Evolutionary conservation across 2,888 invertebrate genomes (phyloP), one percentile per base, ranked within the genome.

Genomic region (Boloria euphrosyne): DNA sequence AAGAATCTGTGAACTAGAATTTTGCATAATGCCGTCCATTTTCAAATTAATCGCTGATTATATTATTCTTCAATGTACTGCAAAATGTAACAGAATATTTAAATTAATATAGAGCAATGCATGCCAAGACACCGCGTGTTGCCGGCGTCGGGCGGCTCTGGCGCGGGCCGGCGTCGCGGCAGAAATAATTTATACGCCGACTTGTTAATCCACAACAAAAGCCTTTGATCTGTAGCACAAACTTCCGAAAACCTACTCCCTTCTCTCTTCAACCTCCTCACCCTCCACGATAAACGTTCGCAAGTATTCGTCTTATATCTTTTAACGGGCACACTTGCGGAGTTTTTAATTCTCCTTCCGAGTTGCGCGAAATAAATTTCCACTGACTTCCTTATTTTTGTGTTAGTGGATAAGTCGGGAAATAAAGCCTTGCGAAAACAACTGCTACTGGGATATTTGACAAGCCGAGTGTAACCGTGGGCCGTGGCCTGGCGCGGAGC

Each of bases 121-220:
- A 22, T 43, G 38, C 51, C 50, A 61, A 61, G 17, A 14, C 27
- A 43, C 51, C 14, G 22, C 16, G 13, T 7, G 50, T 17, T 13
- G 47, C 50, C 17, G 59, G 18, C 49, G 47, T 16, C 14, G 13
- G 13, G n/a, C n/a, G n/a, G 47, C 16, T 16, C 47, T 5, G 31
- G 47, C n/a, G 16, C 47, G n/a, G 43, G 51, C 18, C 50, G 63
- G 50, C 62, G 57, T 60, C 63, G 67, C 67, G 65, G 54, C 66
- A 61, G 51, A 70, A 74, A 74, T 74, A 71, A 75, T 73, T 73
- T 73, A 73, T 73, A 71, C 72, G 67, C 65, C 74, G 78, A 79
- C 79, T 82, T 82, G 82, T 80, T 85, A 84, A 85, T 84, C 82
- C 78, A 76, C 78, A 80, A 85, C 83, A 83, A 84, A 85, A 84